Conservation (phyloP, 2,888 invertebrate species). For the Andrena dorsata region DNA sequence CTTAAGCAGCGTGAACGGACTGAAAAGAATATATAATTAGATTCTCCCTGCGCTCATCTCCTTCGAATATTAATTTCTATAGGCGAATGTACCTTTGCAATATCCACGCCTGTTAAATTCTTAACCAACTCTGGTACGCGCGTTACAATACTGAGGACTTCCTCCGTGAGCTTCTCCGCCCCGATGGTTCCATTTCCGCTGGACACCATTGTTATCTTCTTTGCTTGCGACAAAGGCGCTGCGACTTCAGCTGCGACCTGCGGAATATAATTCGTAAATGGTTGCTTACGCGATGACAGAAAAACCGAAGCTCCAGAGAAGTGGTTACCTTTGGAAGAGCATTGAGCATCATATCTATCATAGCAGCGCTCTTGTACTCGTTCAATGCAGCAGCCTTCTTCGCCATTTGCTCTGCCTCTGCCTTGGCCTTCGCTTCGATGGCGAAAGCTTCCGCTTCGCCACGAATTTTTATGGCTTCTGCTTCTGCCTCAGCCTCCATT, state of each 20-base stretch:
- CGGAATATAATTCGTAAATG: constrained; percentile 5
- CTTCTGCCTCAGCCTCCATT: constrained; percentile 98
- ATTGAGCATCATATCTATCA: constrained; percentile 98
- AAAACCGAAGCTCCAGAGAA: no score
- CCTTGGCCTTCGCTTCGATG: constrained; percentile 96
- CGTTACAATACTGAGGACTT: constrained; percentile 96
- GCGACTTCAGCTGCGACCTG: constrained; percentile 98
- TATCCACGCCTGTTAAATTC: constrained; percentile 96
- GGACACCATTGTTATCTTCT: constrained; percentile 98
- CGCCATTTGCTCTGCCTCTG: constrained; percentile 98
- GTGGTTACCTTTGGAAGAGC: constrained; percentile 94
- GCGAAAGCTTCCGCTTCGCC: constrained; percentile 97
- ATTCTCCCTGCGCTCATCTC: constrained; percentile 3
- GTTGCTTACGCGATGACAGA: background rate
- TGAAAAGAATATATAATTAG: constrained; percentile 69
- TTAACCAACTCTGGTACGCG: constrained; percentile 97
- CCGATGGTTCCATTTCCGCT: constrained; percentile 96
- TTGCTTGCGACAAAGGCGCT: constrained; percentile 96
- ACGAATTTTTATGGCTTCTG: constrained; percentile 94
- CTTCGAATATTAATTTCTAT: background rate
- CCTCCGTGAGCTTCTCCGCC: constrained; percentile 96
- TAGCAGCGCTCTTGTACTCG: constrained; percentile 97
- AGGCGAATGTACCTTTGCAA: constrained; percentile 89
- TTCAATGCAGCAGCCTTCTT: constrained; percentile 99
- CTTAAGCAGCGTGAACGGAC: constrained; percentile 83